Evolutionary conservation across 2,113 vertebrate genomes (phyloP).

Genomic region (Chiloscyllium plagiosum): DNA sequence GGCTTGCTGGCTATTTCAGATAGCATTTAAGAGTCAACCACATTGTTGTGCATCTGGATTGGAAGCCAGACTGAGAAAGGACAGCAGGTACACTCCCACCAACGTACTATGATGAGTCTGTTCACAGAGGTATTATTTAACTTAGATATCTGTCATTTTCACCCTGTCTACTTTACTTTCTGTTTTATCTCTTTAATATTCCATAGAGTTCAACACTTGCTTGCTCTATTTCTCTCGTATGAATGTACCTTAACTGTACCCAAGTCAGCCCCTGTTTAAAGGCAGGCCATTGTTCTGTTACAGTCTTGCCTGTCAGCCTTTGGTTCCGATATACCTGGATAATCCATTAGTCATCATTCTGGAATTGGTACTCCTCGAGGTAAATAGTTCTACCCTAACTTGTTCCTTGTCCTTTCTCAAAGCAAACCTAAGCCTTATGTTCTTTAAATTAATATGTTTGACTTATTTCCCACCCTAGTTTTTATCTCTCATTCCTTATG

Average conservation of each 20-base stretch:
- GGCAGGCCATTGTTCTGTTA: background rate
- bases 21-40: no score
- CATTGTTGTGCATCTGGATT: no score
- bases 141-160: background rate
- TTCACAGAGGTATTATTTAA: background rate
- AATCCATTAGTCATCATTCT: background rate
- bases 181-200: background rate
- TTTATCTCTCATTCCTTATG: background rate
- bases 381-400: background rate
- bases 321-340: background rate
- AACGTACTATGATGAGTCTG: background rate
- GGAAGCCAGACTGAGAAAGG: background rate
- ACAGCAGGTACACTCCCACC: background rate
- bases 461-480: background rate
- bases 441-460: background rate
- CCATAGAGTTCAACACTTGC: background rate
- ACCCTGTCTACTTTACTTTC: background rate
- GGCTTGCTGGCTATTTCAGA: no score
- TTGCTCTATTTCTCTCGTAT: background rate
- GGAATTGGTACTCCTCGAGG: background rate
- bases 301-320: background rate
- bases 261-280: background rate
- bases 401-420: background rate
- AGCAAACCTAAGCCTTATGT: background rate
- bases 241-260: background rate